Evolutionary conservation across 2,888 invertebrate genomes (phyloP), one percentile per base, ranked within the genome.

Genomic region (Torymus aiolomorphi): DNA sequence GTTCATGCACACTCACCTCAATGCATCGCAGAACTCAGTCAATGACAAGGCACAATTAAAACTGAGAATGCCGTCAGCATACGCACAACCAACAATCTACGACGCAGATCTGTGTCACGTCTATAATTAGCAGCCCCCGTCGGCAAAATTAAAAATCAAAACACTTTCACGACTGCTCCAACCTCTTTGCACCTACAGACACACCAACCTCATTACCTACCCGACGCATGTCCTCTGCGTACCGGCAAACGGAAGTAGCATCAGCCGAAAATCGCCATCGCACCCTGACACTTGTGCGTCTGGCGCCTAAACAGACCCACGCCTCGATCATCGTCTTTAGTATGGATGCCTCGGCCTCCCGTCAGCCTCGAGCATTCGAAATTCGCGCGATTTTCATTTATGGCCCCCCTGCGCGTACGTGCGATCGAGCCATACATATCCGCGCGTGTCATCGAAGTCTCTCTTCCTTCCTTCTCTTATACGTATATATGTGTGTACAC

Each of bases 381-480:
- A 59, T 59, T 42, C 59, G 5, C 54, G 76, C 61, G 54, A 67
- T 69, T 69, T 76, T 76, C 62, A 52, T 74, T 65, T 18, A 14
- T 54, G 20, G 3, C 12, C 11, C 3, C 51, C 14, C 31, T 1
- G 14, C 13, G 14, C 16, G 13, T 49, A 49, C 13, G 49, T 11
- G 69, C 24, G n/a, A 31, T 31, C 5, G 4, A 31, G 31, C 31
- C 31, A 56, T 16, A 49, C 31, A 56, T 49, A 74, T 56, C 65
- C 18, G 14, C 24, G 56, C 74, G 51, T 57, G 74, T 74, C 75
- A 66, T 67, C 75, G 61, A 24, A 59, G 16, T 67, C 80, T 71
- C 51, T 31, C 31, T 62, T 61, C 42, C 20, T 61, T 67, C 59
- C 59, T 51, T n/a, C 20, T 14, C 18, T 51, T 18, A 14, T 14